Base-by-base conservation (phyloP, 2,797 vertebrate species). In the Botia almorhae region DNA sequence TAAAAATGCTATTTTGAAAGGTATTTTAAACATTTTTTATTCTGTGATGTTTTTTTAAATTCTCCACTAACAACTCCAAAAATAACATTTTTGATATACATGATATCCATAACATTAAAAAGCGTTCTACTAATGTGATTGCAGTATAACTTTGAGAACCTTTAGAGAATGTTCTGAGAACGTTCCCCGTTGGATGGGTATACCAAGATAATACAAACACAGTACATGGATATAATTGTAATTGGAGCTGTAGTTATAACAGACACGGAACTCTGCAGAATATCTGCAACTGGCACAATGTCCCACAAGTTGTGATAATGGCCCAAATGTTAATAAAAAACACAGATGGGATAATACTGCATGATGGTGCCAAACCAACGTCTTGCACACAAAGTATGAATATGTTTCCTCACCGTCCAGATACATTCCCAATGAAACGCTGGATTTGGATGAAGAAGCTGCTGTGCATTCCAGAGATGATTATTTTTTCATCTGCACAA, bases 401-500 rank as follows among this genome's bases (percentile, higher is more conserved):
- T 46, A 82, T 53, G 36, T 36, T 72, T 82, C 61, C 69, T 43
- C 67, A 55, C 43, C 48, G 36, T 71, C 68, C 67, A 81, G 67
- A 64, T 76, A 50, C 80, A 67, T 68, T 82, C 69, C 29, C 23
- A 70, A 55, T 76, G 58, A 82, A 82, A 67, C 11, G 29, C 68
- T 33, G 48, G 58, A 72, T 72, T 72, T 26, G 58, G 23, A 21
- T 26, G 58, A 26, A 13, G 29, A 61, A 23, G 11, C 21, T 13
- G 23, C 13, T 26, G 12, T 23, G 58, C 14, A 60, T 60, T 60
- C 58, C 58, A 26, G 58, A 26, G 58, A 60, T 60, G 58, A 60
- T 60, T 14, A 26, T 56, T 17, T 58, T 72, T 58, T 29, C 75
- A 64, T 82, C 65, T 26, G 73, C 19, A 10, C 23, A 33, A 82